These are phyloP conservation scores for Morpho achilles DNA, from an alignment of 2,888 invertebrate species.

Conservation along the genomic window DNA sequence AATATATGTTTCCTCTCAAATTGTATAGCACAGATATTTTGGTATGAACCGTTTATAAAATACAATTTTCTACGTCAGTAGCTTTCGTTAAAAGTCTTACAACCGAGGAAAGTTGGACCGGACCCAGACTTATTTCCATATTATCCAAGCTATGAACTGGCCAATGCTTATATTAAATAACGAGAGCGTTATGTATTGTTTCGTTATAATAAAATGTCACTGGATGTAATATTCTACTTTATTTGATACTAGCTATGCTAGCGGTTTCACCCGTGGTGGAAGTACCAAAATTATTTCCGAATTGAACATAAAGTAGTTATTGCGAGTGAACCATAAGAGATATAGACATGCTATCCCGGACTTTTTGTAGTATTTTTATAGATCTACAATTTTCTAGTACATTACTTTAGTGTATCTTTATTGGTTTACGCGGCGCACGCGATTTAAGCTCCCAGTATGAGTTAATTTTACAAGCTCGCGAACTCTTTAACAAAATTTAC, in stretches of 20 bases:
- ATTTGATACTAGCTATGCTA: slow-evolving; percentile 2
- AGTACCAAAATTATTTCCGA: no score
- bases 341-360: no score
- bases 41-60: slow-evolving; percentile 30
- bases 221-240: slow-evolving; percentile 12
- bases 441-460: no score
- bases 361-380: no score
- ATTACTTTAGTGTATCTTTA: no score
- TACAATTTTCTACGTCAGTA: slow-evolving; percentile 40
- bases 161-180: slow-evolving; percentile 32
- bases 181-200: slow-evolving; percentile 1
- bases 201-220: slow-evolving; percentile 2
- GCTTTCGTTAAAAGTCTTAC: slow-evolving; percentile 36
- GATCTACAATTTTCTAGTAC: no score
- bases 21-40: slow-evolving; percentile 16
- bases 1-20: neutral
- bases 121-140: slow-evolving; percentile 42
- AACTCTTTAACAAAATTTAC: no score
- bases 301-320: no score
- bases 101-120: slow-evolving; percentile 33
- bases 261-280: no score
- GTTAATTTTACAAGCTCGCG: no score
- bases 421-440: no score
- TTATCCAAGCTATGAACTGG: slow-evolving; percentile 35
- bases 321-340: no score